Evolutionary conservation across 2,797 vertebrate genomes (phyloP).

Genomic region (Spheniscus humboldti): DNA sequence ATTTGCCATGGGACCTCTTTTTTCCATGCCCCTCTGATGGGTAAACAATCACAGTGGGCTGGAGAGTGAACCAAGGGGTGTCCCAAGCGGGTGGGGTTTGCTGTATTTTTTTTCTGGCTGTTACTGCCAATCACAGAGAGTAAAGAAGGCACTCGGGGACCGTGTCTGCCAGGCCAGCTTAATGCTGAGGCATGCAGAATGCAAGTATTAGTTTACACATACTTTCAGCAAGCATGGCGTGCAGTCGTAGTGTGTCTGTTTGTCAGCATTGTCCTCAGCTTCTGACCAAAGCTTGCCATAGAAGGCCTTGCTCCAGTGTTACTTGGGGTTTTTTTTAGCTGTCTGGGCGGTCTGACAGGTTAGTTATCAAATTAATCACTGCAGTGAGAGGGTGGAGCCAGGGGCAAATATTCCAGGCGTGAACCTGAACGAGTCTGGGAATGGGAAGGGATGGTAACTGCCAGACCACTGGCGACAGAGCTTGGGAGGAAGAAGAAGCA

Average conservation of each 20-base stretch:
- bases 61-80: not conserved
- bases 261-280: not conserved
- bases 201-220: constrained; percentile 17
- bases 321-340: not conserved
- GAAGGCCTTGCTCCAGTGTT: not conserved
- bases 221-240: not conserved
- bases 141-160: not conserved
- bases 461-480: not conserved
- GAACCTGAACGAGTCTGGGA: not conserved
- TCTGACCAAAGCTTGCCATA: not conserved
- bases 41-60: not conserved
- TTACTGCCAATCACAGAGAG: constrained; percentile 34
- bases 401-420: not conserved
- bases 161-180: not conserved
- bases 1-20: not conserved
- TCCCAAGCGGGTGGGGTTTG: not conserved
- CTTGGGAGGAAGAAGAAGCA: not conserved
- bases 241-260: not conserved
- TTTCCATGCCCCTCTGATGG: not conserved
- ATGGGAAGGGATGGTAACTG: not conserved
- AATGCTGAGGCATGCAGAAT: not conserved
- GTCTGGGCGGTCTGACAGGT: not conserved
- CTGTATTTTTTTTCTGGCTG: constrained; percentile 16
- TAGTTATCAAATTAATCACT: not conserved
- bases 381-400: not conserved